Percentiles rank a stretch among this genome's conserved stretches.
Evolutionary conservation across 2,113 vertebrate species (phyloP).

Genomic region (rat (Rattus norvegicus)): DNA sequence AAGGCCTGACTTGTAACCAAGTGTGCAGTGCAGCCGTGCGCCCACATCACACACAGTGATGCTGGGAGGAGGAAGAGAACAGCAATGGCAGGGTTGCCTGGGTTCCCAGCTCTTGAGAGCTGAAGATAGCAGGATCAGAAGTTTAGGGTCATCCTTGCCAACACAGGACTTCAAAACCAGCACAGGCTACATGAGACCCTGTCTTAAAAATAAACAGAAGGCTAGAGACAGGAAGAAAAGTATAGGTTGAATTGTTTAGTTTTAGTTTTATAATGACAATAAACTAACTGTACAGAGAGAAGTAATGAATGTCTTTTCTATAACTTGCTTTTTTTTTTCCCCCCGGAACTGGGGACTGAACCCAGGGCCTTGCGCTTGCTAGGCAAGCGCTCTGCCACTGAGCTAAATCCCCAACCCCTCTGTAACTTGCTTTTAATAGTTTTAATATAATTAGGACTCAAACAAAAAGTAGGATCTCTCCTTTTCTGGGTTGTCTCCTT

Average conservation of each 20-base stretch:
- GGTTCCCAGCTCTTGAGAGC: not conserved
- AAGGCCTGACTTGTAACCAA: not conserved
- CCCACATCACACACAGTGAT: not conserved
- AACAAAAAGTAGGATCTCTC: not conserved
- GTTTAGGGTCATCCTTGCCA: not conserved
- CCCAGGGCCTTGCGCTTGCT: no score
- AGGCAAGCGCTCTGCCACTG: no score
- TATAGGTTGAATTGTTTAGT: not conserved
- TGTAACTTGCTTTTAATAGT: not conserved
- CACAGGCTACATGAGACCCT: not conserved
- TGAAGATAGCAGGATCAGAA: not conserved
- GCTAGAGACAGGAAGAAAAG: not conserved
- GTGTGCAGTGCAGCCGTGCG: not conserved
- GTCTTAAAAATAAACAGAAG: not conserved
- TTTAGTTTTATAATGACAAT: not conserved
- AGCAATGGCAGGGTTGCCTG: not conserved
- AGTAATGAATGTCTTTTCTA: not conserved
- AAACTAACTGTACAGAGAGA: not conserved
- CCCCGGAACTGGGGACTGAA: no score
- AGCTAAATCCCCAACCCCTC: no score
- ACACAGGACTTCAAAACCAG: not conserved
- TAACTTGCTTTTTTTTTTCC: not conserved
- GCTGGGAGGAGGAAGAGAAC: not conserved
- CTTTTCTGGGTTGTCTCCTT: constrained; percentile 36
- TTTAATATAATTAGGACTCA: constrained; percentile 48